Evolutionary conservation across 2,888 invertebrate genomes (phyloP).

Genomic region (Beris morrisii): DNA sequence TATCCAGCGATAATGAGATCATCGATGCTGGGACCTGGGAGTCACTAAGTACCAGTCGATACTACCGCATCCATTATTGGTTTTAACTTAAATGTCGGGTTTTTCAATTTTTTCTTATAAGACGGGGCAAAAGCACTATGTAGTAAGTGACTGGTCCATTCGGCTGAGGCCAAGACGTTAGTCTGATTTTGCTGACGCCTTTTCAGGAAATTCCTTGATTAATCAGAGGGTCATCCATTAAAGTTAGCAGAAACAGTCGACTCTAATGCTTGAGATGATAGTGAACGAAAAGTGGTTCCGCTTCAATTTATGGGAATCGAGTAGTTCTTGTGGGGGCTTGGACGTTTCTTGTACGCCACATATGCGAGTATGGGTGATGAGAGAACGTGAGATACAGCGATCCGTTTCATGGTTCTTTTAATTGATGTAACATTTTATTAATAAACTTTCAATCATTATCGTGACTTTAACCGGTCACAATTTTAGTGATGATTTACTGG

Average conservation of each 20-base stretch:
- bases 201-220: slow-evolving; percentile 31
- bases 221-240: slow-evolving; percentile 29
- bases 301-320: slow-evolving; percentile 29
- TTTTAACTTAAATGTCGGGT: too few species aligned
- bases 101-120: too few species aligned
- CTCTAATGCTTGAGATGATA: not conserved
- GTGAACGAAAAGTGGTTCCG: slow-evolving; percentile 30
- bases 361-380: slow-evolving; percentile 2
- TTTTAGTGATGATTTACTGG: slow-evolving; percentile 8
- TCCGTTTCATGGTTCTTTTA: slow-evolving; percentile 27
- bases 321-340: slow-evolving; percentile 21
- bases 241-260: not conserved
- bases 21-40: too few species aligned
- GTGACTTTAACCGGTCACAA: slow-evolving; percentile 32
- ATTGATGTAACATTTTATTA: slow-evolving; percentile 35
- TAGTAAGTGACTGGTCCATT: slow-evolving; percentile 15
- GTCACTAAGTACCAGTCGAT: not conserved
- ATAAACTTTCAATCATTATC: slow-evolving; percentile 34
- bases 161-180: slow-evolving; percentile 19
- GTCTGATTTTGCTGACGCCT: slow-evolving; percentile 24
- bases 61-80: not conserved
- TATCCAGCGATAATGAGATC: too few species aligned
- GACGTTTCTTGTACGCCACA: not conserved
- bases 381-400: slow-evolving; percentile 29
- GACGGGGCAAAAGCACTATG: too few species aligned